phyloP scores from a whole-genome alignment of 2,797 vertebrate species.

The Arctocebus calabarensis region DNA sequence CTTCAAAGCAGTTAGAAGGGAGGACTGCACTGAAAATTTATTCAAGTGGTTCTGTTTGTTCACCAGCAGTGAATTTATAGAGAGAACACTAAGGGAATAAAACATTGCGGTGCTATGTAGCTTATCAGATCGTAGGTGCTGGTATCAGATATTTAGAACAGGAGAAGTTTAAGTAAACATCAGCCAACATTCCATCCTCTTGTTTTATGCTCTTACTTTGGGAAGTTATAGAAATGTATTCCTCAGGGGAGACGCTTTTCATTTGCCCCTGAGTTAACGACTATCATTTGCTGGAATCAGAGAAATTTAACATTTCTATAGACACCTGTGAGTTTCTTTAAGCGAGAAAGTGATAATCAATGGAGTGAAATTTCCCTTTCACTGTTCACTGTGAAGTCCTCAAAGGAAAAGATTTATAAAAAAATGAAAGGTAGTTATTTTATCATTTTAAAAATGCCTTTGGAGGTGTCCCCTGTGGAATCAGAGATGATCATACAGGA shows the following conservation, averaged over 20 bases:
- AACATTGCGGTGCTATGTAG: fast-evolving
- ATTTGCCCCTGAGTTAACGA: background rate
- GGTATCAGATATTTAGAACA: background rate
- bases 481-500: background rate
- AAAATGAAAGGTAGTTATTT: slow-evolving; percentile 37
- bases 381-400: background rate
- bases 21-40: background rate
- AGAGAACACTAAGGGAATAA: background rate
- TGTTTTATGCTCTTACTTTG: background rate
- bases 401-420: slow-evolving; percentile 11
- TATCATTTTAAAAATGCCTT: slow-evolving; percentile 16
- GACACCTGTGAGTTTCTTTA: background rate
- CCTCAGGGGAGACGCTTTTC: background rate
- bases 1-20: background rate
- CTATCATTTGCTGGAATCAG: background rate
- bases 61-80: background rate
- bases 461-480: background rate
- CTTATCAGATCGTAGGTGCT: background rate
- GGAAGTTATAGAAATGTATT: background rate
- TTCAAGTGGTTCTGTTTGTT: background rate
- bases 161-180: background rate
- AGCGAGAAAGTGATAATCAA: background rate
- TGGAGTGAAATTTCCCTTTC: background rate
- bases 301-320: slow-evolving; percentile 28
- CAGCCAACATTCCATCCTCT: background rate